Conservation (phyloP, 2,888 invertebrate species). For the Plutella xylostella region DNA sequence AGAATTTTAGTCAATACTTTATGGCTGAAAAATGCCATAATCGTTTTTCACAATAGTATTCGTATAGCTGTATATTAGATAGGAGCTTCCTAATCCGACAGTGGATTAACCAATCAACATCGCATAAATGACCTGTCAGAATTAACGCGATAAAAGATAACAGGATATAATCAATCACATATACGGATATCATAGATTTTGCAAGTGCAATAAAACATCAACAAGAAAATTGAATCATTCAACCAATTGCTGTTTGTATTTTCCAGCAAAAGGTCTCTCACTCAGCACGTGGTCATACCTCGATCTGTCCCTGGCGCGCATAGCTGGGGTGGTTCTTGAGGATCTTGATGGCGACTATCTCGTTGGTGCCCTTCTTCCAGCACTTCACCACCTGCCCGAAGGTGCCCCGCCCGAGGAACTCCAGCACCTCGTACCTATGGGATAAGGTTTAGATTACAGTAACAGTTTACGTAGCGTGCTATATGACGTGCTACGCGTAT, state of each 20-base stretch:
- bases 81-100: too few relatives aligned
- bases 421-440: conserved; percentile 83
- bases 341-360: conserved; percentile 99
- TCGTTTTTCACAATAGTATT: too few relatives aligned
- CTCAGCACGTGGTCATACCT: conserved; percentile 76
- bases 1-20: too few relatives aligned
- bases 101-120: too few relatives aligned
- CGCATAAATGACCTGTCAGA: not conserved
- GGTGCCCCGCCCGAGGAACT: conserved; percentile 99
- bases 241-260: not conserved
- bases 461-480: too few relatives aligned
- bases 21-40: too few relatives aligned
- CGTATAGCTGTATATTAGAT: too few relatives aligned
- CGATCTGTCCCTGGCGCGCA: conserved; percentile 99
- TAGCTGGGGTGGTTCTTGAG: conserved; percentile 99
- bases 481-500: too few relatives aligned
- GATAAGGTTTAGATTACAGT: conserved; percentile 6
- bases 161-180: not conserved
- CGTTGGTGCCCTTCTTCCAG: conserved; percentile 99
- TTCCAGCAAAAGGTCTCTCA: not conserved
- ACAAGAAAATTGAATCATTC: not conserved
- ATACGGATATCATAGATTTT: not conserved
- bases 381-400: conserved; percentile 99
- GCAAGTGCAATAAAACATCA: not conserved
- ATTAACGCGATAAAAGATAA: not conserved